Base-by-base conservation (phyloP, 1,140 invertebrate genomes). In the Daktulosphaira vitifoliae region DNA sequence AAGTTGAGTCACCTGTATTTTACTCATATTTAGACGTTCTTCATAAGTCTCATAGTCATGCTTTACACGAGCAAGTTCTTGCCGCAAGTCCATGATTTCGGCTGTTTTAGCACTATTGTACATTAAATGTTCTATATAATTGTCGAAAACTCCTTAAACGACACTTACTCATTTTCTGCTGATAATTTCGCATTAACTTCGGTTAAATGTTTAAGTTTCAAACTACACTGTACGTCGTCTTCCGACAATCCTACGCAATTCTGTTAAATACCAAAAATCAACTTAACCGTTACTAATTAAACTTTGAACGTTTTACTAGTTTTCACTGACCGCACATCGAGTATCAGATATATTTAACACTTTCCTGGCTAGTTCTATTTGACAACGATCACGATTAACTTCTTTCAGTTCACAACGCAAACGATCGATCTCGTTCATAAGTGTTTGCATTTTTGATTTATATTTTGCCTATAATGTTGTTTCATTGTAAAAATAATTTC, bases 331-430 rank as follows among this genome's bases (percentile, higher is more conserved):
- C 11, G 16, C 23, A 18, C 42, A 46, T n/a, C 20, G 11, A 5
- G 16, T 4, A 3, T 62, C 54, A 11, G 39, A 18, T 18, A 62
- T 16, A 16, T 62, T 62, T 29, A 62, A 26, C 29, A 62, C 18
- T 62, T 62, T 62, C 22, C 26, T 62, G 2, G 54, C 54, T 20
- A 62, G 29, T 29, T 62, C 54, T 1, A 62, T 62, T 26, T 62
- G 54, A 7, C 39, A 62, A 7, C 16, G 23, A 20, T 62, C 54
- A 9, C 54, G 54, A 26, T 62, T 46, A 3, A 33, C 2, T 20
- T 15, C 42, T 16, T 46, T 46, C 7, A 62, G 37, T 29, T 46
- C 54, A 6, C 44, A 22, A 11, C 42, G 42, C 16, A 62, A 29
- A 7, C 25, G 23, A 22, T 33, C 13, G 0, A 20, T 46, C 22